Evolutionary conservation across 2,113 vertebrate species (phyloP), one percentile per base, ranked within the genome.

Genomic region (Calyptommatus sinebrachiatus): DNA sequence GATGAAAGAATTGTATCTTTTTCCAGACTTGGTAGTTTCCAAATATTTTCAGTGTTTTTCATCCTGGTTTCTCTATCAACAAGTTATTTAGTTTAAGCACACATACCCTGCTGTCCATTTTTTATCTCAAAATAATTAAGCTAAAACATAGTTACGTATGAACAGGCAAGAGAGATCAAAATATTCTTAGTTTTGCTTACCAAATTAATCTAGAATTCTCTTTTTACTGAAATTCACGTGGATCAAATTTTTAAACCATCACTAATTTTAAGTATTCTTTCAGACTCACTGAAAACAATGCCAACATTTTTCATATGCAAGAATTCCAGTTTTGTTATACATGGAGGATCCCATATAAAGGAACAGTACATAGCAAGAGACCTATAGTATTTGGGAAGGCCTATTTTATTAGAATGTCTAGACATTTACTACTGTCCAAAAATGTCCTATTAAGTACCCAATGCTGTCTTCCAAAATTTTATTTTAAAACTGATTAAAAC

Each of bases 231-330:
- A 76, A 65, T 65, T 21, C 35, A 66, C n/a, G 18, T 29, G 65
- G 35, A 70, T 70, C 20, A 68, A 68, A 68, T 75, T 45, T 9
- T 8, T 63, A 14, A 48, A 48, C 21, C 41, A 26, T 48, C 45
- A n/a, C 61, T 66, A 66, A 78, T 69, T 78, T 78, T 24, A 29
- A 69, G 68, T 63, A 46, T 82, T 14, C 26, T 85, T 4, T 76
- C 69, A 7, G 9, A 61, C 73, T 83, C 71, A 79, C 21, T 29
- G 50, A 9, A 75, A 66, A 31, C 8, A 4, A 61, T 35, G 22
- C 29, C 50, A 67, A n/a, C 14, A 68, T 28, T 66, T n/a, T 61
- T 61, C 75, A 75, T 28, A 5, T 29, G n/a, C 20, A 8, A 8
- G 12, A 71, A 20, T 63, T 50, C 16, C 45, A 77, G 22, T 69